phyloP scores from a whole-genome alignment of 2,113 vertebrate species.

The Leptobrachium ailaonicum region DNA sequence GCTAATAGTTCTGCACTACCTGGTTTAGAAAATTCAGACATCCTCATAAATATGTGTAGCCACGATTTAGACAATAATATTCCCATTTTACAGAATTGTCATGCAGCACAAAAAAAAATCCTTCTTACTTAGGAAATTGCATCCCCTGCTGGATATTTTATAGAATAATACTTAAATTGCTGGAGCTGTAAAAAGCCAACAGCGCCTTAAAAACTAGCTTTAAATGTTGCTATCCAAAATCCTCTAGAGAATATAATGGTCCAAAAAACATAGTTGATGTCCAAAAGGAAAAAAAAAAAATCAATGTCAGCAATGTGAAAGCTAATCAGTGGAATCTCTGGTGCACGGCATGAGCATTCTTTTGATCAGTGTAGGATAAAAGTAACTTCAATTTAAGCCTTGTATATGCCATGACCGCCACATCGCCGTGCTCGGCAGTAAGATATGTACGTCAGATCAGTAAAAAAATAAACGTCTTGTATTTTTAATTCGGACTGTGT shows the following conservation, averaged over 20 bases:
- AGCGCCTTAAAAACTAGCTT: neutral
- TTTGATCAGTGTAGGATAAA: conserved; percentile 30
- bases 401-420: conserved; percentile 10
- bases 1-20: no score
- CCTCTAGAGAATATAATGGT: conserved; percentile 20
- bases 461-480: neutral
- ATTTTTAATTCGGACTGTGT: neutral
- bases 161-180: no score
- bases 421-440: neutral
- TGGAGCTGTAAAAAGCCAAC: neutral
- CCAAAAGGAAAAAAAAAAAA: neutral
- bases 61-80: no score
- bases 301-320: conserved; percentile 28
- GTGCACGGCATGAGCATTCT: neutral
- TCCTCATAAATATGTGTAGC: no score
- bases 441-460: neutral
- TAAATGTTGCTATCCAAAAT: neutral
- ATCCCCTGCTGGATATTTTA: conserved; percentile 27
- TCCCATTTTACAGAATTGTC: no score
- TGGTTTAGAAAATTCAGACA: no score
- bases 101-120: neutral
- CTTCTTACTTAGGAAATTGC: conserved; percentile 14
- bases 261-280: conserved; percentile 33
- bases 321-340: conserved; percentile 6
- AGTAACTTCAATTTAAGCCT: conserved; percentile 13